A percentile compares a stretch with the other conserved stretches of the same genome.
Evolutionary conservation across 2,888 invertebrate species (phyloP).

Genomic region (Chromoteleia sp.): DNA sequence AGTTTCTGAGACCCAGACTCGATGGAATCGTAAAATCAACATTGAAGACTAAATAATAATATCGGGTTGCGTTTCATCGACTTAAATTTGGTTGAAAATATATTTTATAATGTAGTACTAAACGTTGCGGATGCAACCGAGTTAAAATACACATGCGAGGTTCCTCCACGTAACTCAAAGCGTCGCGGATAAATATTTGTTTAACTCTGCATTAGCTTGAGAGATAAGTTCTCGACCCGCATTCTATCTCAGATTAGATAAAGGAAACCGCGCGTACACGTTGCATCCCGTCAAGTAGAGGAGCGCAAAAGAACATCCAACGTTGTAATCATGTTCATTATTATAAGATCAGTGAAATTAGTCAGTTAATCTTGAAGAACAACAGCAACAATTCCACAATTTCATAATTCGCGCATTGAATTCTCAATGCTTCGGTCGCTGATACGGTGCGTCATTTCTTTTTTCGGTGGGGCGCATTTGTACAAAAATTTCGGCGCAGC

Average conservation of each 20-base stretch:
- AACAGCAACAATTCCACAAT: constrained; percentile 37
- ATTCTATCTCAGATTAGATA: constrained; percentile 67
- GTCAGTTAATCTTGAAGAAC: constrained; percentile 46
- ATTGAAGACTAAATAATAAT: constrained; percentile 38
- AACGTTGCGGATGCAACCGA: constrained; percentile 28
- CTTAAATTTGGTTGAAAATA: constrained; percentile 19
- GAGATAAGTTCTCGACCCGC: constrained; percentile 61
- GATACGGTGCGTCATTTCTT: constrained; percentile 35
- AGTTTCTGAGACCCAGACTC: background rate
- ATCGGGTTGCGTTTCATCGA: constrained; percentile 5
- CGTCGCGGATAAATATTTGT: constrained; percentile 67
- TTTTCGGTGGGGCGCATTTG: constrained; percentile 13
- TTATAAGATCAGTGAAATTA: constrained; percentile 54
- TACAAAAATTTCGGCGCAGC: constrained; percentile 35
- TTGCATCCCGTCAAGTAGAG: constrained; percentile 37
- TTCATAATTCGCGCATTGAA: constrained; percentile 31
- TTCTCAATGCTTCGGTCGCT: constrained; percentile 8
- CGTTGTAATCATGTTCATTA: constrained; percentile 47
- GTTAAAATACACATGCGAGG: constrained; percentile 39
- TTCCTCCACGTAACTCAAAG: constrained; percentile 51
- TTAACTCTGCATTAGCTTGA: constrained; percentile 57
- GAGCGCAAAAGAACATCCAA: constrained; percentile 46
- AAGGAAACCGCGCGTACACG: constrained; percentile 45
- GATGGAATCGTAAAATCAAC: constrained; percentile 11
- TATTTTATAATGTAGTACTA: constrained; percentile 45